Base-by-base conservation (phyloP, 2,797 vertebrate genomes). In the Hypotaenidia philippensis region DNA sequence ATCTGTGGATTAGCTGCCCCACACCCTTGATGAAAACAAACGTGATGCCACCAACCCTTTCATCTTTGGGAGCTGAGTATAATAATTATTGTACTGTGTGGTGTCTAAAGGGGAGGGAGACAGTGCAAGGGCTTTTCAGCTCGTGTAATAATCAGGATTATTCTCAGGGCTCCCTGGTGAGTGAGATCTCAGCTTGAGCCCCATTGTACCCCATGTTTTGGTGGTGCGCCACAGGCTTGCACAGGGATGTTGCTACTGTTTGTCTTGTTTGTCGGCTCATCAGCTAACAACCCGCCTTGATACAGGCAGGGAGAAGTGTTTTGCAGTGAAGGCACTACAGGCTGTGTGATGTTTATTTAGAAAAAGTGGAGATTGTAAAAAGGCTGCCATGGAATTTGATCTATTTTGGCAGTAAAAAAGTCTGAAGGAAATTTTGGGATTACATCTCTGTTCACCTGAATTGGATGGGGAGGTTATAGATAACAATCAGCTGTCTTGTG, bases 351-450 rank as follows among this genome's bases (percentile, higher is more conserved):
- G 87, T 95, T 96, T 97, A 94, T 95, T 95, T 96, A 95, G 92
- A 94, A 90, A 44, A 95, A 93, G 91, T 83, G 87, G 76, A 83
- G 89, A 69, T 32, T 81, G 72, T 95, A 92, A 93, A 94, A 91
- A 91, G 79, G 61, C 94, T 96, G 95, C 92, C 91, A 83, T 21
- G 26, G 72, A 83, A 59, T 72, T 69, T 96, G 94, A 97, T 97
- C 50, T 96, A 97, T 95, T 93, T 83, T 74, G 72, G 91, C 92
- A 86, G 87, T 94, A 94, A 96, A 97, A 87, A 83, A 92, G 92
- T 93, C 90, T 2, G 2, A 91, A 83, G 91, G 91, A 89, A 91
- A 88, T 95, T 91, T 97, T 96, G 91, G 84, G 92, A 89, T 95
- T 96, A 60, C 90, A 52, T 93, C 84, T 94, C 61, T 66, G 91